phyloP scores from a whole-genome alignment of 2,888 invertebrate genomes.

The Petrolisthes cinctipes region DNA sequence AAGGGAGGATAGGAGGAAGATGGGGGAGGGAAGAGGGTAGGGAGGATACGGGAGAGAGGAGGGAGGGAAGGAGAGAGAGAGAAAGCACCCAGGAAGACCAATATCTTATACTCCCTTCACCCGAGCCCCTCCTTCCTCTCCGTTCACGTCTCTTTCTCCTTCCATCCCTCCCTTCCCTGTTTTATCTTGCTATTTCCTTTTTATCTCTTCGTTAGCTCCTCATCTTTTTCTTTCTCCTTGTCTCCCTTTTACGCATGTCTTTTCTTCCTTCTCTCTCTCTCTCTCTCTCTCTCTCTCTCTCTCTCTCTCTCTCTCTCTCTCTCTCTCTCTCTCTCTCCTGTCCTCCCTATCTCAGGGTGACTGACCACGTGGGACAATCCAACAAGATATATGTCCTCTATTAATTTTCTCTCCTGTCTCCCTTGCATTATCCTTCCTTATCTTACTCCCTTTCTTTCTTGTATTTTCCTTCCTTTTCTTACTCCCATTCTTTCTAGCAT shows the following conservation, averaged over 20 bases:
- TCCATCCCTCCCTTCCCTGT: too few species aligned
- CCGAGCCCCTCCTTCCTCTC: too few species aligned
- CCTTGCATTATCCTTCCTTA: background rate
- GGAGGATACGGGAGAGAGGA: background rate
- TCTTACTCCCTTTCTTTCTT: background rate
- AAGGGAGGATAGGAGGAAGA: background rate
- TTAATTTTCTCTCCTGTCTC: background rate
- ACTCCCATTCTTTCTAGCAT: background rate
- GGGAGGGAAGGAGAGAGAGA: background rate
- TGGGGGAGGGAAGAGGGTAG: background rate
- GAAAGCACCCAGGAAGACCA: background rate
- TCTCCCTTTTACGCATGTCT: too few species aligned
- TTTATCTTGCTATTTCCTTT: too few species aligned
- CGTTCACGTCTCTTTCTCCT: too few species aligned
- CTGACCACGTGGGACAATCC: background rate
- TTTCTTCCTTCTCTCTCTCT: background rate
- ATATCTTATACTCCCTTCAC: too few species aligned
- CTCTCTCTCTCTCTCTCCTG: background rate
- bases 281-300: background rate
- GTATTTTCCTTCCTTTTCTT: background rate
- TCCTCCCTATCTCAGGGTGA: background rate
- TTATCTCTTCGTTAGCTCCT: too few species aligned
- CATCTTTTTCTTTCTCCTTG: too few species aligned
- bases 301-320: background rate
- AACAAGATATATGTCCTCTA: background rate